A percentile compares a stretch with the other conserved stretches of the same genome.
These are phyloP conservation scores for honey bee (Apis mellifera) DNA, from an alignment of 1,140 invertebrate species.

Conservation along the genomic window Amel_HAv3.1 CM009935.2:6121501-6122000, in stretches of 20 bases:
- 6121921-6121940: too few relatives aligned
- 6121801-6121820: background rate
- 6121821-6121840: too few relatives aligned
- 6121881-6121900: background rate
- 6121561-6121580: too few relatives aligned
- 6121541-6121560: too few relatives aligned
- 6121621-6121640: background rate
- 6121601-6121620: background rate
- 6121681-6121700: conserved; percentile 6
- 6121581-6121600: too few relatives aligned
- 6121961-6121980: too few relatives aligned
- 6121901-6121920: background rate
- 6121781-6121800: background rate
- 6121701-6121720: background rate
- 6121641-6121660: conserved; percentile 26
- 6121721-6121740: background rate
- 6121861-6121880: background rate
- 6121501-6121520: too few relatives aligned
- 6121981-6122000: too few relatives aligned
- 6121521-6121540: too few relatives aligned
- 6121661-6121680: conserved; percentile 29
- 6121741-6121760: conserved; percentile 19
- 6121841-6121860: too few relatives aligned
- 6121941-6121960: too few relatives aligned
- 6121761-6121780: background rate